These are phyloP conservation scores for Strix aluco DNA, from an alignment of 2,113 vertebrate genomes.

Conservation along the genomic window DNA sequence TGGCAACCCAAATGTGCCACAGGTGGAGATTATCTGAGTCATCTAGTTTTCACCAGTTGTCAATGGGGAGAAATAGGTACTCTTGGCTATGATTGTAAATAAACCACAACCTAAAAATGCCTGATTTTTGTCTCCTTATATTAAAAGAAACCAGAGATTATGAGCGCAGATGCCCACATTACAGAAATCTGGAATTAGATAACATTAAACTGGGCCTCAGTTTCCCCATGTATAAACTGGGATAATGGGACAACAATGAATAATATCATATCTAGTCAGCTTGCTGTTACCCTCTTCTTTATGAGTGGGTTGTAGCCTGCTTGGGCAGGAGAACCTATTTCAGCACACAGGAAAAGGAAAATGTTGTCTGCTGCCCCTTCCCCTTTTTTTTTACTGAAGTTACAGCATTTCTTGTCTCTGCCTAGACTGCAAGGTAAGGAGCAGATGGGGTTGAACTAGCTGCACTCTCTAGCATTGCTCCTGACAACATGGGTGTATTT, in stretches of 20 bases:
- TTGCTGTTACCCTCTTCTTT: not conserved
- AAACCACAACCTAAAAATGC: not conserved
- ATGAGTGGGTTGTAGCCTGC: not conserved
- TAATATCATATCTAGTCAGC: not conserved
- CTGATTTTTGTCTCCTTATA: not conserved
- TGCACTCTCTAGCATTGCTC: not conserved
- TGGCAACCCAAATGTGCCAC: fast-evolving
- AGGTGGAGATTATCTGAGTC: fast-evolving
- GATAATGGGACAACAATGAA: not conserved
- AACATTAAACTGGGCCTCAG: not conserved
- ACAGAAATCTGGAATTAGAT: not conserved
- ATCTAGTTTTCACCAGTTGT: not conserved
- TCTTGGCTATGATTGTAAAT: not conserved
- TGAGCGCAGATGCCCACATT: not conserved
- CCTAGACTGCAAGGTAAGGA: not conserved
- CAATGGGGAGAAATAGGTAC: not conserved
- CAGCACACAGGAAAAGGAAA: not conserved
- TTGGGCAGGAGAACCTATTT: fast-evolving
- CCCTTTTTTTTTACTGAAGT: not conserved
- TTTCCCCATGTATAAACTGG: not conserved
- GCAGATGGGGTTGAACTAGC: not conserved
- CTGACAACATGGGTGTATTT: not conserved
- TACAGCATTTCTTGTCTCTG: not conserved
- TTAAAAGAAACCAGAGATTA: not conserved
- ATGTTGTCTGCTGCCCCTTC: fast-evolving